Conservation (phyloP, 2,888 invertebrate genomes). For the Diploptera punctata region DNA sequence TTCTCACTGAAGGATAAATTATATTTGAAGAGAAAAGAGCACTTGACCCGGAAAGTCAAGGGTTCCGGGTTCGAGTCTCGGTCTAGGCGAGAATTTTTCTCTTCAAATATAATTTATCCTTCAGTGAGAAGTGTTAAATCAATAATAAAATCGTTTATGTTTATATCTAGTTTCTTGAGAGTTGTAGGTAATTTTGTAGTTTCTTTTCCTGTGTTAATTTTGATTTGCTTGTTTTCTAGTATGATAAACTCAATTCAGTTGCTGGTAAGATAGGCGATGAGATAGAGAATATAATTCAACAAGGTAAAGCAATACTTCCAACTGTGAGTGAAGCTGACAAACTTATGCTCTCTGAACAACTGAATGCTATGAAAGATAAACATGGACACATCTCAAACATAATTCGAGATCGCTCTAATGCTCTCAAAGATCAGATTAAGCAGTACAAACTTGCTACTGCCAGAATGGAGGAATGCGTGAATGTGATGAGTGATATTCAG, state of each 20-base stretch:
- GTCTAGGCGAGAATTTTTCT: no score
- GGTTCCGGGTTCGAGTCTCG: no score
- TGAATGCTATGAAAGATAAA: conserved; percentile 79
- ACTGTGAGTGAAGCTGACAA: conserved; percentile 87
- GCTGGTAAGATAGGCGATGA: conserved; percentile 73
- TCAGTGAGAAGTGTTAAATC: no score
- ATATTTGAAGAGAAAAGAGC: no score
- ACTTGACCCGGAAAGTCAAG: no score
- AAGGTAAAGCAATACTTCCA: conserved; percentile 79
- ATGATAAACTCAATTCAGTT: conserved; percentile 78
- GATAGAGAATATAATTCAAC: conserved; percentile 77
- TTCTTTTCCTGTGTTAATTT: no score
- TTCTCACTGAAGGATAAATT: no score
- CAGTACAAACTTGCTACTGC: conserved; percentile 83
- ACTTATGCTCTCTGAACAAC: conserved; percentile 78
- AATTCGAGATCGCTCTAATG: conserved; percentile 76
- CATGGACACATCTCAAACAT: conserved; percentile 75
- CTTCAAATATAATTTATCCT: no score
- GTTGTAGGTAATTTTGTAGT: no score
- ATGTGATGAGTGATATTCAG: conserved; percentile 83
- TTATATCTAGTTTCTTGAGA: no score
- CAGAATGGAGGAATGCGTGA: conserved; percentile 78
- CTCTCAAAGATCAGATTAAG: conserved; percentile 77
- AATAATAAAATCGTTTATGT: no score
- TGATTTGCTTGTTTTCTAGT: conserved; percentile 54